These are phyloP conservation scores for Plagodis pulveraria DNA, from an alignment of 2,888 invertebrate genomes.

Conservation along the genomic window DNA sequence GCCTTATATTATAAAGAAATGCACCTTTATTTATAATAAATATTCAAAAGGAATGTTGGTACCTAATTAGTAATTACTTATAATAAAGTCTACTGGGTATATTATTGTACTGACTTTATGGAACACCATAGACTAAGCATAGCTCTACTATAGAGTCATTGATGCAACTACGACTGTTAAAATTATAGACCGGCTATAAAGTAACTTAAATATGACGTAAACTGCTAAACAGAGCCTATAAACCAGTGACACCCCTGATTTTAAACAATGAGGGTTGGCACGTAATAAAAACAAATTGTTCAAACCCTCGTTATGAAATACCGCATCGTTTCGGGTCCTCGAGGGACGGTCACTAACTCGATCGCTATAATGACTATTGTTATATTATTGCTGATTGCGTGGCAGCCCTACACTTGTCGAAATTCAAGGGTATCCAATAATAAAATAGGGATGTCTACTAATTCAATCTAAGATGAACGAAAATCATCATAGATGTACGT, in stretches of 20 bases:
- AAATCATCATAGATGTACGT: too few relatives aligned
- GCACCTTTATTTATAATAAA: too few relatives aligned
- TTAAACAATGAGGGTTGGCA: slow-evolving; percentile 38
- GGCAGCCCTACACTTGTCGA: slow-evolving; percentile 9
- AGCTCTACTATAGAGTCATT: too few relatives aligned
- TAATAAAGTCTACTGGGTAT: too few relatives aligned
- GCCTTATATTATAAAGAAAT: too few relatives aligned
- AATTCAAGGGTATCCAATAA: too few relatives aligned
- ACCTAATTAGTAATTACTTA: too few relatives aligned
- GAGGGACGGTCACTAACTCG: slow-evolving; percentile 28
- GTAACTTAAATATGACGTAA: not conserved
- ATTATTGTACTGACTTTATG: too few relatives aligned
- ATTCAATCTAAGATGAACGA: too few relatives aligned
- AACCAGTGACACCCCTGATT: slow-evolving; percentile 34
- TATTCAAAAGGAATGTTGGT: too few relatives aligned
- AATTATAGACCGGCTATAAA: not conserved
- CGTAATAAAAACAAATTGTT: slow-evolving; percentile 59
- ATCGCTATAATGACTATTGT: slow-evolving; percentile 38
- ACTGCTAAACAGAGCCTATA: not conserved
- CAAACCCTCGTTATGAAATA: slow-evolving; percentile 30
- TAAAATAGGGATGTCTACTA: too few relatives aligned
- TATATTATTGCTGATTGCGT: slow-evolving; percentile 23
- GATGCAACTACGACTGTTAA: not conserved
- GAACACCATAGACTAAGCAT: too few relatives aligned
- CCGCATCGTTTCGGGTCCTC: slow-evolving; percentile 28